A percentile compares a stretch with the other conserved stretches of the same genome.
phyloP scores from a whole-genome alignment of 2,797 vertebrate species.

The Pseudochirops cupreus region DNA sequence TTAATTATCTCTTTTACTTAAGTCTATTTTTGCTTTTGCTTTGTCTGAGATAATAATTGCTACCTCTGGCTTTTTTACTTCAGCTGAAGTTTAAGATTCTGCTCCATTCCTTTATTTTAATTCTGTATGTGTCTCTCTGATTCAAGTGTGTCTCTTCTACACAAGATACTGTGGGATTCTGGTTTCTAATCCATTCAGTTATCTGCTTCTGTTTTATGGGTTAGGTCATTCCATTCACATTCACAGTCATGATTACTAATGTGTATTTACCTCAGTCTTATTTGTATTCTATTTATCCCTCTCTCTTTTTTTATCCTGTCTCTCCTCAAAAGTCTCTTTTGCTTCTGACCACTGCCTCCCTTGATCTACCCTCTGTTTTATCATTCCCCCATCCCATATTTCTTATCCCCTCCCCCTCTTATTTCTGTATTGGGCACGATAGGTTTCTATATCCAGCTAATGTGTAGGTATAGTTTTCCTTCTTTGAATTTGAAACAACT shows the following conservation, averaged over 20 bases:
- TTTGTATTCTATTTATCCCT: background rate
- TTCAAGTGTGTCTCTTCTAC: background rate
- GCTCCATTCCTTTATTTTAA: background rate
- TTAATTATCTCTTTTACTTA: background rate
- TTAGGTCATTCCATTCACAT: background rate
- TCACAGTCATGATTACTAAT: background rate
- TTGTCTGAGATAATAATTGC: background rate
- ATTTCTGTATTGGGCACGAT: background rate
- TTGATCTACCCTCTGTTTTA: background rate
- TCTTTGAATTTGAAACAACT: background rate
- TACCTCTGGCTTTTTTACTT: background rate
- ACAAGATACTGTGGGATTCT: background rate
- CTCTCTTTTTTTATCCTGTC: background rate
- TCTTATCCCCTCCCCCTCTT: background rate
- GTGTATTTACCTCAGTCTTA: background rate
- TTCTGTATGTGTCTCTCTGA: background rate
- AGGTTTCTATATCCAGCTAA: background rate
- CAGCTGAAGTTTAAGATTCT: background rate
- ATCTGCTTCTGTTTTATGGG: background rate
- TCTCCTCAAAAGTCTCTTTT: background rate
- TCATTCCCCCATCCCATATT: background rate
- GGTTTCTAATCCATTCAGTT: background rate
- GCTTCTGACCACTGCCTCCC: background rate
- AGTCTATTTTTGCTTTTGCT: background rate
- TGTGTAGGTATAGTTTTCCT: background rate